These are phyloP conservation scores for Mixornis gularis DNA, from an alignment of 2,113 vertebrate species.

Conservation along the genomic window DNA sequence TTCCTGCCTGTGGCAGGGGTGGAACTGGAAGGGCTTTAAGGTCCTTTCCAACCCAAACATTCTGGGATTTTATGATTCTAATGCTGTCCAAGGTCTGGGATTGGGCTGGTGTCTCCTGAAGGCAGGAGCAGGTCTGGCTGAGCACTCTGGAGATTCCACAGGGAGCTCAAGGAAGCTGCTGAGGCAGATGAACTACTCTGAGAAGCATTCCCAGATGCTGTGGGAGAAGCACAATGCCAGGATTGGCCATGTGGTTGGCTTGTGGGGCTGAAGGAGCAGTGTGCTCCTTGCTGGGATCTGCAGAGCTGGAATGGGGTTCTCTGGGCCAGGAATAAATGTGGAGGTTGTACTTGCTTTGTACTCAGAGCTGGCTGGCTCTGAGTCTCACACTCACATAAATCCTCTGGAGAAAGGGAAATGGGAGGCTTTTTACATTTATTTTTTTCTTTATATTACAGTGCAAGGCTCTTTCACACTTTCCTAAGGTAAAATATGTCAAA, in stretches of 20 bases:
- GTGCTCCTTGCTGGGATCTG: neutral
- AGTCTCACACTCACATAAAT: neutral
- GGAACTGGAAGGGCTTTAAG: neutral
- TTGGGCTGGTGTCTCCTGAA: neutral
- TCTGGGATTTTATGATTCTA: neutral
- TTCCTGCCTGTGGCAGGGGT: neutral
- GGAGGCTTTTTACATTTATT: neutral
- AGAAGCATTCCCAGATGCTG: neutral
- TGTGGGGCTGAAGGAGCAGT: neutral
- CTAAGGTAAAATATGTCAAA: neutral
- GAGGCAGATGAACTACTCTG: neutral
- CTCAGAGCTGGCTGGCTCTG: neutral
- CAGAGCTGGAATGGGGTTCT: neutral
- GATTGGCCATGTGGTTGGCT: neutral
- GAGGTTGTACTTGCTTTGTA: neutral
- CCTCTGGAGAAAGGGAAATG: neutral
- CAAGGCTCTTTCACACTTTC: neutral
- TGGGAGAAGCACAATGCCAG: neutral
- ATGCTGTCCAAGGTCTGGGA: rapidly evolving
- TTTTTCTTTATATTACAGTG: neutral
- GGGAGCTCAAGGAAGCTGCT: neutral
- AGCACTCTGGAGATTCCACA: rapidly evolving
- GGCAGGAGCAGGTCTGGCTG: neutral
- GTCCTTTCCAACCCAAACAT: neutral
- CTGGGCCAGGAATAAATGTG: neutral